phyloP scores from a whole-genome alignment of 2,113 vertebrate genomes.

The Megaceryle torquata region DNA sequence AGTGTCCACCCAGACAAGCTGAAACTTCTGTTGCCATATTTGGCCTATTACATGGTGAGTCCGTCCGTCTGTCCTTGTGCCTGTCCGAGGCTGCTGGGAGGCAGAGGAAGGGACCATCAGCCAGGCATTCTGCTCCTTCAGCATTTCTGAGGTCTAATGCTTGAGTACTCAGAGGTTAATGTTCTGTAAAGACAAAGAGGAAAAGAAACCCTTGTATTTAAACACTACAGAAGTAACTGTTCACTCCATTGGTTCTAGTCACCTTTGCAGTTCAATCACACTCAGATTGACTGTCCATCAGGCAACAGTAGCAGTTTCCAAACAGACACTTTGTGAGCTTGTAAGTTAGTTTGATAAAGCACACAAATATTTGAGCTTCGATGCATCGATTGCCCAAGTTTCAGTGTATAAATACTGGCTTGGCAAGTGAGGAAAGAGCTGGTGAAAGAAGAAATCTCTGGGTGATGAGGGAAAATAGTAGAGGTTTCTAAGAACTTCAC shows the following conservation, averaged over 20 bases:
- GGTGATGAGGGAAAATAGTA: background rate
- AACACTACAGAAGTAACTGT: background rate
- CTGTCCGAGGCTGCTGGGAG: background rate
- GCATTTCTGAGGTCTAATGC: background rate
- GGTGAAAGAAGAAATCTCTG: background rate
- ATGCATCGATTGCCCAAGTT: background rate
- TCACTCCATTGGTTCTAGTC: background rate
- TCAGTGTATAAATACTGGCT: background rate
- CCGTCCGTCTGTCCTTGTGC: background rate
- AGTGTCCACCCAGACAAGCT: conserved; percentile 93
- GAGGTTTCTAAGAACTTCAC: background rate
- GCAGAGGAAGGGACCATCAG: background rate
- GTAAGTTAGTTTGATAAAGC: background rate
- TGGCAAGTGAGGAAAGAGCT: background rate
- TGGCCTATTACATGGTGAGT: conserved; percentile 96
- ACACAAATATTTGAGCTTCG: background rate
- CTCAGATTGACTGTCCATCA: background rate
- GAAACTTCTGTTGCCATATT: conserved; percentile 86
- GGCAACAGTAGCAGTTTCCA: background rate
- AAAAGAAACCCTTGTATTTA: background rate
- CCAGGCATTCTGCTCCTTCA: background rate
- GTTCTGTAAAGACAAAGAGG: background rate
- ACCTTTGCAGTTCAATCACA: background rate
- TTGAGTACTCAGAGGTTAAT: background rate
- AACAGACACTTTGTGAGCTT: background rate